Conservation (phyloP, 2,888 invertebrate species). For the Sceliomorpha sp. region DNA sequence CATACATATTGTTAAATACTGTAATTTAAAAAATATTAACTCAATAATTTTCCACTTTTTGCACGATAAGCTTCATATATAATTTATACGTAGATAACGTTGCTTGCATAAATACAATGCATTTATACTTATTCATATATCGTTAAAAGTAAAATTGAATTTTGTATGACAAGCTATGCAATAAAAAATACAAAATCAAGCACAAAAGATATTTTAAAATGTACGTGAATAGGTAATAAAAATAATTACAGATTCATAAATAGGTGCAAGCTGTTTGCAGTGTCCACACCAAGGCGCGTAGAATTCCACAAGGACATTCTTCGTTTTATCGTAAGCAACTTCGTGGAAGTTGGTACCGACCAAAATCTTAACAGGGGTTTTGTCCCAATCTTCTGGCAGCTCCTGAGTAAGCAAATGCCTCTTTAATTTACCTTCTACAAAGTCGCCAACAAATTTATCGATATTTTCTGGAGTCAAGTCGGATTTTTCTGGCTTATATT, state of each 20-base stretch:
- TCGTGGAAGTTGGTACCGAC: slow-evolving; percentile 98
- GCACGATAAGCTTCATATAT: no score
- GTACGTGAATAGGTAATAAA: no score
- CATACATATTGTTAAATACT: no score
- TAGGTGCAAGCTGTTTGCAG: slow-evolving; percentile 98
- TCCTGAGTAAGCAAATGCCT: slow-evolving; percentile 97
- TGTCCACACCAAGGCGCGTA: slow-evolving; percentile 99
- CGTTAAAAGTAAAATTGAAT: no score
- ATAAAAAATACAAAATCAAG: no score
- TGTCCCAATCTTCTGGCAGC: slow-evolving; percentile 98
- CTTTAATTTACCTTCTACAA: slow-evolving; percentile 95
- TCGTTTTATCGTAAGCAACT: slow-evolving; percentile 91
- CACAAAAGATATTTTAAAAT: no score
- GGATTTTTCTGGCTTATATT: slow-evolving; percentile 93
- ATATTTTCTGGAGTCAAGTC: slow-evolving; percentile 87
- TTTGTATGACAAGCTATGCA: no score
- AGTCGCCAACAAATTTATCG: slow-evolving; percentile 91
- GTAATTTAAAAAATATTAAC: no score
- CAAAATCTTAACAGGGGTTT: slow-evolving; percentile 94
- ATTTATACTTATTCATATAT: no score
- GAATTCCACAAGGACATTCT: slow-evolving; percentile 98
- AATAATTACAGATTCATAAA: slow-evolving; percentile 91
- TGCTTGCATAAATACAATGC: no score
- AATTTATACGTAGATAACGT: no score
- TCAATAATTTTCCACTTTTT: no score